Base-by-base conservation (phyloP, 2,888 invertebrate genomes). In the Andricus curvator region DNA sequence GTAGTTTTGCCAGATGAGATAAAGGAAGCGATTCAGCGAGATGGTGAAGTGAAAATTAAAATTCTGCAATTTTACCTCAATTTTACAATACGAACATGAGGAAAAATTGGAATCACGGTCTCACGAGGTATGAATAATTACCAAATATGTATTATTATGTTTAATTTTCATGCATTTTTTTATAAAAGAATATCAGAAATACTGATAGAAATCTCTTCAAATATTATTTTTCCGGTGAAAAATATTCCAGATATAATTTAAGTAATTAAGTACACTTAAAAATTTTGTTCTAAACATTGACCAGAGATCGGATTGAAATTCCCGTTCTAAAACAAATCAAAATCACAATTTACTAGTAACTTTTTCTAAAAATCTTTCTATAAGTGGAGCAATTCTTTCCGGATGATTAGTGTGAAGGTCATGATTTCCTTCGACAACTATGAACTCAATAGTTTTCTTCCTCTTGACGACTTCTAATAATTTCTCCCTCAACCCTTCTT, bases 401-500 rank as follows among this genome's bases (percentile, higher is more conserved):
- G 95, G 95, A 83, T 93, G 88, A 3, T 94, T 94, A 65, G 94
- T 93, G 88, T 96, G 95, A 0, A 95, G 94, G 85, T 96, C 95
- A 83, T 96, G 96, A 44, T 93, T 92, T 0, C 95, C 95, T 0
- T 93, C 90, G 0, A 95, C 93, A 1, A 92, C 1, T 86, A 88
- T 80, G 22, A 66, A 0, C 22, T 64, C 1, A 41, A 82, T n/a
- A 11, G 22, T 41, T 67, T 67, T 67, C 13, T 67, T 67, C 17
- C 13, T 37, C n/a, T 41, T 67, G 22, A 67, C 13, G n/a, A 67
- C 3, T 41, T 67, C 41, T 1, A 67, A n/a, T 5, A 4, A n/a
- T 41, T 9, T 22, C 15, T 33, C 9, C 17, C 37, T 80, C 20
- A 8, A n/a, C 13, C 29, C 11, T 4, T 13, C 25, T 67, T 67